Conservation (phyloP, 2,888 invertebrate species). For the Rhopalosiphum nymphaeae region DNA sequence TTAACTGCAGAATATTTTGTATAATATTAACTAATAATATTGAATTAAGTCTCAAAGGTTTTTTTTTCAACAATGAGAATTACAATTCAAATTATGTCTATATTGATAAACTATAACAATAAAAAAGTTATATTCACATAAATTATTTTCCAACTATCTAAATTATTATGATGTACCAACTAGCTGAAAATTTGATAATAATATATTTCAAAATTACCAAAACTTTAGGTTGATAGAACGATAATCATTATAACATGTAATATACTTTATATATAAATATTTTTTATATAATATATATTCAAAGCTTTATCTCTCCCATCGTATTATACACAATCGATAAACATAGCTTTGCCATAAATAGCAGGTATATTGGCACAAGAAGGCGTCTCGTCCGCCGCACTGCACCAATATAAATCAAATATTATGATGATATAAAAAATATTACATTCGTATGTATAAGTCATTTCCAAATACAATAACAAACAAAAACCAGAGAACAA, state of each 20-base stretch:
- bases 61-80: background rate
- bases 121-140: background rate
- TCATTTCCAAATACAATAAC: constrained; percentile 36
- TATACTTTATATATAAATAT: background rate
- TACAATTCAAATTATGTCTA: background rate
- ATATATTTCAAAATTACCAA: background rate
- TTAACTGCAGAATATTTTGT: background rate
- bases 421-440: constrained; percentile 43
- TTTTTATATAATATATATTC: constrained; percentile 9
- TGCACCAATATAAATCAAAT: constrained; percentile 59
- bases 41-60: background rate
- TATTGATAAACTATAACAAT: background rate
- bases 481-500: constrained; percentile 37
- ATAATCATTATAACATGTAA: background rate
- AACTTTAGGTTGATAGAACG: background rate
- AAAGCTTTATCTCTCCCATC: background rate
- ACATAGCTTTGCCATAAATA: constrained; percentile 37
- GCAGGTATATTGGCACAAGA: constrained; percentile 35
- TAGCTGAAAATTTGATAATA: background rate
- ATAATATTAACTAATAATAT: background rate
- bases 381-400: constrained; percentile 38
- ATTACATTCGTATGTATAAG: constrained; percentile 5
- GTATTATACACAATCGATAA: constrained; percentile 19
- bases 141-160: background rate
- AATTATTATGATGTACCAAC: background rate